Conservation (phyloP, 2,888 invertebrate genomes). For the Coelinius sp. region DNA sequence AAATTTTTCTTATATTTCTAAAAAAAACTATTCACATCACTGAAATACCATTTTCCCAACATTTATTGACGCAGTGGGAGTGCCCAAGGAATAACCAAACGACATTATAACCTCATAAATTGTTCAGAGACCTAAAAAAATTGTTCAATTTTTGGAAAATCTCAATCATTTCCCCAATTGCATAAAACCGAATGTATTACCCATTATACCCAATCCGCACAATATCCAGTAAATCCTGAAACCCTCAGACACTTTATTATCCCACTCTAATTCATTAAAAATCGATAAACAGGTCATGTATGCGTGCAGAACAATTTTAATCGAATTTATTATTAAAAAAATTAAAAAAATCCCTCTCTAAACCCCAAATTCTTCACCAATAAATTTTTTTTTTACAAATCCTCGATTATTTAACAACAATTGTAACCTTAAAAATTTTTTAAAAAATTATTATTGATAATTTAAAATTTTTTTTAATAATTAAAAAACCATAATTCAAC, state of each 20-base stretch:
- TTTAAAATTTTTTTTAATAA: not conserved
- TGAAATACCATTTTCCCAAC: not conserved
- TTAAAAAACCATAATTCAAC: not conserved
- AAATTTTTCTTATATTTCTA: too few species aligned
- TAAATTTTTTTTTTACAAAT: not conserved
- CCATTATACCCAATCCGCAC: not conserved
- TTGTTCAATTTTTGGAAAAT: not conserved
- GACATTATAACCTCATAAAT: not conserved
- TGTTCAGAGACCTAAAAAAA: not conserved
- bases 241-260: not conserved
- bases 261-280: not conserved
- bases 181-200: not conserved
- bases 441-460: not conserved
- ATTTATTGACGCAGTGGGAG: not conserved
- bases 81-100: not conserved
- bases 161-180: not conserved
- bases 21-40: not conserved
- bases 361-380: not conserved
- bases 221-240: not conserved
- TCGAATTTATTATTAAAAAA: constrained; percentile 32
- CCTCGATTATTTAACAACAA: not conserved
- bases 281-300: constrained; percentile 39
- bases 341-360: too few species aligned
- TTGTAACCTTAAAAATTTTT: not conserved
- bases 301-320: constrained; percentile 30